These are phyloP conservation scores for Proisotoma minuta DNA, from an alignment of 2,888 invertebrate species.

Conservation along the genomic window DNA sequence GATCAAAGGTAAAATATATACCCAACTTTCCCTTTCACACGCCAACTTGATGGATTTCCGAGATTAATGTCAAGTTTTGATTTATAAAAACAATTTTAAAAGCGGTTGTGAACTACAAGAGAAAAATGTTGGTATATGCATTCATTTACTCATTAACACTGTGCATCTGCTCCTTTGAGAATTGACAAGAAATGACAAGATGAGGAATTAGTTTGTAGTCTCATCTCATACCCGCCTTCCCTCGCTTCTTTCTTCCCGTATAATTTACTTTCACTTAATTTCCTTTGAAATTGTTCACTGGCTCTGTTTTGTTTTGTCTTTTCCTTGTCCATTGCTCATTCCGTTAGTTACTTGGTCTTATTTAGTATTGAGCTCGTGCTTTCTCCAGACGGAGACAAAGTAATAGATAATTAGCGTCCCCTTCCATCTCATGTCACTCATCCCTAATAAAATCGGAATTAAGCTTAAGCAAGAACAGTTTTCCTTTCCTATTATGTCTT, in stretches of 20 bases:
- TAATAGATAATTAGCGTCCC: conserved; percentile 2
- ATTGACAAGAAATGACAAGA: background rate
- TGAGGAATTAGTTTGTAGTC: background rate
- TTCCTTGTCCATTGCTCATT: background rate
- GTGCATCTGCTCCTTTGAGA: no score
- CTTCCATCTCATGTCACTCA: conserved; percentile 13
- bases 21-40: no score
- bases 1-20: no score
- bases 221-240: background rate
- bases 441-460: conserved; percentile 13
- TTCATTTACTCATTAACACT: no score
- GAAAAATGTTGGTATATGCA: no score
- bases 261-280: background rate
- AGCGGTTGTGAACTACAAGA: no score
- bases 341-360: background rate
- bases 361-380: background rate
- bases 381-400: background rate
- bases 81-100: no score
- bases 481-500: background rate
- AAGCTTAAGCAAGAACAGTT: background rate
- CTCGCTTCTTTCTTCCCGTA: background rate
- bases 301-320: conserved; percentile 1
- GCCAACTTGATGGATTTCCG: no score
- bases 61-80: no score
- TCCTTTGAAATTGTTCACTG: background rate